phyloP scores from a whole-genome alignment of 1,140 invertebrate species.

The Phymorhynchus buccinoides region DNA sequence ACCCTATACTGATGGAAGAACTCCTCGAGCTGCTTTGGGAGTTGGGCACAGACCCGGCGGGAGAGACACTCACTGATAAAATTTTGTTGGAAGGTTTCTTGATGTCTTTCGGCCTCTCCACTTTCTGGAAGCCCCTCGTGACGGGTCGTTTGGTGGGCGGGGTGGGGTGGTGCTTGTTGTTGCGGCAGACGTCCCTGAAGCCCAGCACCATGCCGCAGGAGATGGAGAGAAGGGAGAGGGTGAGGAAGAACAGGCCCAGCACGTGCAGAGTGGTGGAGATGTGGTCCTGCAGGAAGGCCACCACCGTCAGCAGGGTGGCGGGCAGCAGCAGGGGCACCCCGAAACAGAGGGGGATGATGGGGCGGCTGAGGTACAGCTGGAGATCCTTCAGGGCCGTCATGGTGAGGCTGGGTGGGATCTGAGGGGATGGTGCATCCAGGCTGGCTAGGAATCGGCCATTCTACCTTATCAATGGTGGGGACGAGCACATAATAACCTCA shows the following conservation, averaged over 20 bases:
- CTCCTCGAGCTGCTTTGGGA: background rate
- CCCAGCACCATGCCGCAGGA: conserved; percentile 12
- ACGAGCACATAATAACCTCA: no score
- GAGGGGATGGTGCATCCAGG: background rate
- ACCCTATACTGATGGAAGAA: background rate
- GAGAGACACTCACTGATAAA: background rate
- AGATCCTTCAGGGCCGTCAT: background rate
- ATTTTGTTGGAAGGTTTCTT: background rate
- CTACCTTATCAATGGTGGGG: no score
- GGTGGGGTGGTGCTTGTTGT: background rate
- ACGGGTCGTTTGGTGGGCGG: background rate
- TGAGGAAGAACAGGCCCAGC: conserved; percentile 10
- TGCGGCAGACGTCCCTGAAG: background rate
- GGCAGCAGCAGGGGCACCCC: conserved; percentile 18
- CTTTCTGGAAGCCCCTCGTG: background rate
- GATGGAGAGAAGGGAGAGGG: conserved; percentile 15
- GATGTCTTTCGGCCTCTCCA: background rate
- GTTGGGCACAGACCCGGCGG: background rate
- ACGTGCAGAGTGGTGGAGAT: conserved; percentile 18
- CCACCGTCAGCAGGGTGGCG: background rate
- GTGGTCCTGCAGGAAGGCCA: conserved; percentile 28
- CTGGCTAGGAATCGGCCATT: no score
- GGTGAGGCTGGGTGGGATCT: background rate
- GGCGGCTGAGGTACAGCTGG: background rate
- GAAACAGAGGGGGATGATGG: conserved; percentile 30